Evolutionary conservation across 2,797 vertebrate genomes (phyloP), one percentile per base, ranked within the genome.

Genomic region (Gymnothorax reevesii): DNA sequence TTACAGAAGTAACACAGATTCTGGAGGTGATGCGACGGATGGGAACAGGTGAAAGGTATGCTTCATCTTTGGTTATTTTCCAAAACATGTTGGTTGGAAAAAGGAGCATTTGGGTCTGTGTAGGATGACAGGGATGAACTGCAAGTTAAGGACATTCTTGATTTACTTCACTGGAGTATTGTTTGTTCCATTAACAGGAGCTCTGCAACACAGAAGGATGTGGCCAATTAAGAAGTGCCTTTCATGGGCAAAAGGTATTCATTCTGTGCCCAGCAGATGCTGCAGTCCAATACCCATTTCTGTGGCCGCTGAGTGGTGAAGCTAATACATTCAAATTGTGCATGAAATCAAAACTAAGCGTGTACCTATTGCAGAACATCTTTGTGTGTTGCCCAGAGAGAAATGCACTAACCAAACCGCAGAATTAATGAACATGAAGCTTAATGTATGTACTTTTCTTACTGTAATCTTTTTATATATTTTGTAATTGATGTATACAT

Each of bases 1-100:
- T 87, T 85, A 15, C 83, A 85, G 84, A 75, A 82, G 60, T 85
- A 73, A 54, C 71, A 82, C 75, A 62, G 71, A 87, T 82, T 85
- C 77, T 52, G 87, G 87, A 85, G 71, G 62, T 77, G 71, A 22
- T 60, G 49, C 69, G 55, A 82, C 42, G 52, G 82, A 82, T 82
- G 75, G 87, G 75, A 87, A 64, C 83, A 82, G 75, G 80, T 87
- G 83, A 59, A 62, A 87, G 87, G 87, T 87, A 87, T 2, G 60
- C 27, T 55, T 84, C 73, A 71, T 84, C 59, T 62, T 84, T 1
- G 42, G 64, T 83, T 71, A 49, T 82, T 87, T 71, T 84, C 86
- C 79, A 42, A 80, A 42, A 80, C 73, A 60, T 33, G 52, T 42
- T 71, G 27, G 60, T 83, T 59, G 83, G 13, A 69, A 25, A n/a